A percentile compares a stretch with the other conserved stretches of the same genome.
Conservation (phyloP, 2,113 vertebrate species). For the Paedocypris sp. region DNA sequence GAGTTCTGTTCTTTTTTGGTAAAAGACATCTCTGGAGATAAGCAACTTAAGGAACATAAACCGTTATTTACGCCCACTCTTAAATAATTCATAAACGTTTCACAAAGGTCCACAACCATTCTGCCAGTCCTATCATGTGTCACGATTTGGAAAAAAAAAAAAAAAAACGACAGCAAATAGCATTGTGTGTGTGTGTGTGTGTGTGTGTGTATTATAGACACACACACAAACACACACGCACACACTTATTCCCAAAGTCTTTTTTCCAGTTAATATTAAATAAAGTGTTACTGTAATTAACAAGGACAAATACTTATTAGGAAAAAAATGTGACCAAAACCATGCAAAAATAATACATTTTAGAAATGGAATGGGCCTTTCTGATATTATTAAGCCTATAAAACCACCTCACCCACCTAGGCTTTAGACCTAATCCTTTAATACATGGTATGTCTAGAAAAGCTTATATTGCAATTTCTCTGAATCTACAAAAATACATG, state of each 20-base stretch:
- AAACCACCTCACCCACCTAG: slow-evolving; percentile 45
- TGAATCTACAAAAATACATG: slow-evolving; percentile 46
- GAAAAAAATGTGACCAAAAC: too few relatives aligned
- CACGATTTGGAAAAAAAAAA: slow-evolving; percentile 32
- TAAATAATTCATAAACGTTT: slow-evolving; percentile 59
- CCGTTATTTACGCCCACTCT: slow-evolving; percentile 35
- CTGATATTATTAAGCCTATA: slow-evolving; percentile 46
- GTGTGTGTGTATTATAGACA: too few relatives aligned
- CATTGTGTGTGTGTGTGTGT: too few relatives aligned
- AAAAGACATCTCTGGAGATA: too few relatives aligned
- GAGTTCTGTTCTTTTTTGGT: slow-evolving; percentile 27
- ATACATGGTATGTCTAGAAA: slow-evolving; percentile 53
- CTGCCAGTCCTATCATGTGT: slow-evolving; percentile 26
- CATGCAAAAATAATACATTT: too few relatives aligned
- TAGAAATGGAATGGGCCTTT: slow-evolving; percentile 33
- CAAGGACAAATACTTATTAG: too few relatives aligned
- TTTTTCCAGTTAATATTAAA: too few relatives aligned
- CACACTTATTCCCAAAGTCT: too few relatives aligned
- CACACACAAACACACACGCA: too few relatives aligned
- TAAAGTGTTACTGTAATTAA: too few relatives aligned
- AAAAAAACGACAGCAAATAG: too few relatives aligned
- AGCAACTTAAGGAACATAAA: slow-evolving; percentile 46
- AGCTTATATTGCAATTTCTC: slow-evolving; percentile 54
- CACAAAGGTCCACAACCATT: slow-evolving; percentile 37
- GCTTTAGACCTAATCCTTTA: slow-evolving; percentile 54